phyloP scores from a whole-genome alignment of 2,888 invertebrate genomes.

The Synergus itoensis region DNA sequence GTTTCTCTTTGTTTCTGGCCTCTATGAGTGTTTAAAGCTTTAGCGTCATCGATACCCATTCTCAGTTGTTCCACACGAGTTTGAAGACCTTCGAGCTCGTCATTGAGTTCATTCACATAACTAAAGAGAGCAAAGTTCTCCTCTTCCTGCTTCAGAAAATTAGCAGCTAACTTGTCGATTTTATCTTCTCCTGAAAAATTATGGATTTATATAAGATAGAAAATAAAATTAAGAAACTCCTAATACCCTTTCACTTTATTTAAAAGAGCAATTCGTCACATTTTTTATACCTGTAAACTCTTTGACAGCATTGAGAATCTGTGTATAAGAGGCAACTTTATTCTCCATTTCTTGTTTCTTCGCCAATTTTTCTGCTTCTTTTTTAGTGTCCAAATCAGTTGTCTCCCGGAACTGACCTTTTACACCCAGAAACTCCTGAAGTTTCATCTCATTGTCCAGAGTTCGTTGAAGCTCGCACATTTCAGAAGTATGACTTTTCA shows the following conservation, averaged over 20 bases:
- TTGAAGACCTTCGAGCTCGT: conserved; percentile 87
- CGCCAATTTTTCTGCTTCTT: conserved; percentile 84
- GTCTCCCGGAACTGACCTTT: conserved; percentile 90
- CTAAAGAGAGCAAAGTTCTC: conserved; percentile 95
- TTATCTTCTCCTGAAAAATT: conserved; percentile 80
- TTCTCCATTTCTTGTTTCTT: conserved; percentile 85
- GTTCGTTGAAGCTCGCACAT: conserved; percentile 93
- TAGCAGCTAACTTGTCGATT: conserved; percentile 84
- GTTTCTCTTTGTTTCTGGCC: conserved; percentile 82
- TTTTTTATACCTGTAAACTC: conserved; percentile 70
- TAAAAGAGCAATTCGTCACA: not conserved
- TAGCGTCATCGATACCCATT: conserved; percentile 84
- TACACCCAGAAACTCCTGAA: conserved; percentile 91
- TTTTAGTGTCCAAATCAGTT: conserved; percentile 86
- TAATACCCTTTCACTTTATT: not conserved
- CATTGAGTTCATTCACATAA: conserved; percentile 93
- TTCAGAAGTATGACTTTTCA: conserved; percentile 82
- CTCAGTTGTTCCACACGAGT: conserved; percentile 84
- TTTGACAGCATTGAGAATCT: conserved; percentile 87
- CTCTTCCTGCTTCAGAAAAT: conserved; percentile 91
- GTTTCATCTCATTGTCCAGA: conserved; percentile 90
- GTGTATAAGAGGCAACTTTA: conserved; percentile 86
- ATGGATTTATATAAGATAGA: not conserved
- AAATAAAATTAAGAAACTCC: not conserved
- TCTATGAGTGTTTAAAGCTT: conserved; percentile 80